These are phyloP conservation scores for Triplophysa tibetana DNA, from an alignment of 2,113 vertebrate species.

Conservation along the genomic window DNA sequence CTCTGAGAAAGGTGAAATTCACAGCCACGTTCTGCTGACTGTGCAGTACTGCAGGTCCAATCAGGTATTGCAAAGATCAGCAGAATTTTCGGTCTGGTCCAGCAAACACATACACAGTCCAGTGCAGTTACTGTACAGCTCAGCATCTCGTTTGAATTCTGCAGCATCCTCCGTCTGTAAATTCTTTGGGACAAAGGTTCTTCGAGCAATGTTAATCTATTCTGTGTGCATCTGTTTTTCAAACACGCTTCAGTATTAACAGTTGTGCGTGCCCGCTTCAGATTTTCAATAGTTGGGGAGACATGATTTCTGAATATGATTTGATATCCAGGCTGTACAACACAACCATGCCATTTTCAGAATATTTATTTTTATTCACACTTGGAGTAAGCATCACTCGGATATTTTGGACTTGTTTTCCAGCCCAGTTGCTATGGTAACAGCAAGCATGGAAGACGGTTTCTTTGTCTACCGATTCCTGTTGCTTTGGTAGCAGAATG, in stretches of 20 bases:
- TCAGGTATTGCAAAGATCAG: constrained; percentile 3
- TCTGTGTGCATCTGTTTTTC: background rate
- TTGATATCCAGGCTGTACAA: no score
- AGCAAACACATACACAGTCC: background rate
- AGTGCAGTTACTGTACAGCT: background rate
- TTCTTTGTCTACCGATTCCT: constrained; percentile 28
- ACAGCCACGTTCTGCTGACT: background rate
- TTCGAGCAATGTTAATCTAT: background rate
- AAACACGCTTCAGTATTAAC: background rate
- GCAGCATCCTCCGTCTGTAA: background rate
- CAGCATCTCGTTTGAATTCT: constrained; percentile 6
- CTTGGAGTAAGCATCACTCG: background rate
- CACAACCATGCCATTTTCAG: no score
- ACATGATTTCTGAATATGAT: no score
- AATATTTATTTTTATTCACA: no score
- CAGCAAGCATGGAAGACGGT: background rate
- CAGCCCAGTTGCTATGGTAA: constrained; percentile 34
- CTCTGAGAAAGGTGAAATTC: background rate
- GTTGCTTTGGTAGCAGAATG: background rate
- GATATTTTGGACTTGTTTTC: background rate
- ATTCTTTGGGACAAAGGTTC: background rate
- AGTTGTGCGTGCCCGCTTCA: no score
- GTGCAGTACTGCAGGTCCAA: background rate
- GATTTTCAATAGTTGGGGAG: no score
- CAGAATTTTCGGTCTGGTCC: background rate